Percentiles rank a stretch among this genome's conserved stretches.
Conservation (phyloP, 1,140 invertebrate species). For the Macrotrachela quadricornifera region DNA sequence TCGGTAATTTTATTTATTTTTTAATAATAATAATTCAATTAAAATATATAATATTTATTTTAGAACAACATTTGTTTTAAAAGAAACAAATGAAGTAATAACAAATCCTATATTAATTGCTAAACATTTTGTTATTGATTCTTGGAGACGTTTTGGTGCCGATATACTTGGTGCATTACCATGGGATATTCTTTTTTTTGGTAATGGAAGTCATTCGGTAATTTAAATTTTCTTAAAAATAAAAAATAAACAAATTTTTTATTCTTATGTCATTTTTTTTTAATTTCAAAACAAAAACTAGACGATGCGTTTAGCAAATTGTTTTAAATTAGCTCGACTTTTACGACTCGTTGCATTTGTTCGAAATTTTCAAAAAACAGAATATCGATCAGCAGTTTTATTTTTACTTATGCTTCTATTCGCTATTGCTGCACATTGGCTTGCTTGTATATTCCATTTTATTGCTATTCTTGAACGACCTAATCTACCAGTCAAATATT, state of each 20-base stretch:
- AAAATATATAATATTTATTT: neutral
- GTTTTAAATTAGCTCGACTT: slow-evolving; percentile 82
- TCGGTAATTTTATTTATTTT: slow-evolving; percentile 8
- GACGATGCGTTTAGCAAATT: slow-evolving; percentile 90
- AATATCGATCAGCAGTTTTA: slow-evolving; percentile 89
- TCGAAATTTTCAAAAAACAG: slow-evolving; percentile 83
- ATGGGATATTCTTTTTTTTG: slow-evolving; percentile 29
- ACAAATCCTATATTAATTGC: slow-evolving; percentile 27
- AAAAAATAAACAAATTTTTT: neutral
- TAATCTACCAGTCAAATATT: slow-evolving; percentile 42
- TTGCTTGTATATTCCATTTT: slow-evolving; percentile 74
- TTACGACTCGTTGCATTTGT: slow-evolving; percentile 79
- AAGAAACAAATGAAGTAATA: slow-evolving; percentile 24
- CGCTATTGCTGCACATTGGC: slow-evolving; percentile 91
- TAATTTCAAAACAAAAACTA: slow-evolving; percentile 39
- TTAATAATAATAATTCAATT: neutral
- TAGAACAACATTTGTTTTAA: slow-evolving; percentile 24
- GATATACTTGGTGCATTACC: slow-evolving; percentile 29
- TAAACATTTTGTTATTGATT: slow-evolving; percentile 26
- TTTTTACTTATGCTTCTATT: slow-evolving; percentile 89
- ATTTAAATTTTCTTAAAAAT: slow-evolving; percentile 10
- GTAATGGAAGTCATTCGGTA: slow-evolving; percentile 29
- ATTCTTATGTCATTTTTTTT: neutral
- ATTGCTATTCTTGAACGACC: slow-evolving; percentile 27
- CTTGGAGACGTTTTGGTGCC: slow-evolving; percentile 21